A percentile compares a stretch with the other conserved stretches of the same genome.
phyloP scores from a whole-genome alignment of 92 coral and sea anemone species.

The Porites lobata region DNA sequence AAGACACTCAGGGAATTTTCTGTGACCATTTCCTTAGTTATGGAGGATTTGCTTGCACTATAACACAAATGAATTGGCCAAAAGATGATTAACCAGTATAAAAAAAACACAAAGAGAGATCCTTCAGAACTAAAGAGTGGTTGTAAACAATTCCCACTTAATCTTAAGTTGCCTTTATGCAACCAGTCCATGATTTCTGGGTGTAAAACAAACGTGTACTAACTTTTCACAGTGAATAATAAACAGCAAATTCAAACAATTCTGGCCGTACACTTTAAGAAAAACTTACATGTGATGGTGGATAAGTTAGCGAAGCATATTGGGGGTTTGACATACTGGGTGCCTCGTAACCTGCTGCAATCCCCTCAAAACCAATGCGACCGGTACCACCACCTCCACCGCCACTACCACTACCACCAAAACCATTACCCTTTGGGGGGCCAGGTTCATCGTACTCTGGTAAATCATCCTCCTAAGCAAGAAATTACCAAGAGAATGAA shows the following conservation, averaged over 20 bases:
- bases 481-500: background rate
- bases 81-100: too few relatives aligned
- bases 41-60: too few relatives aligned
- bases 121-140: too few relatives aligned
- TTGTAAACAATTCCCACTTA: too few relatives aligned
- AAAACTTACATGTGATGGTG: conserved; percentile 52
- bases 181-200: too few relatives aligned
- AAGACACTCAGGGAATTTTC: too few relatives aligned
- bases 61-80: too few relatives aligned
- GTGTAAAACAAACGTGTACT: too few relatives aligned
- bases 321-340: conserved; percentile 84
- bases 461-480: background rate
- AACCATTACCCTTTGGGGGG: conserved; percentile 9
- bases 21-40: too few relatives aligned
- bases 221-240: too few relatives aligned
- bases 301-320: conserved; percentile 80
- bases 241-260: background rate
- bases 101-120: too few relatives aligned
- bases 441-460: conserved; percentile 17
- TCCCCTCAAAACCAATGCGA: conserved; percentile 74
- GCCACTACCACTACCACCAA: conserved; percentile 37
- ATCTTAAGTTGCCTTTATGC: too few relatives aligned
- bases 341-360: conserved; percentile 57
- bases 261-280: background rate
- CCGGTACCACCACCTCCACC: conserved; percentile 77